Evolutionary conservation across 2,113 vertebrate genomes (phyloP).

Genomic region (Azemiops feae): DNA sequence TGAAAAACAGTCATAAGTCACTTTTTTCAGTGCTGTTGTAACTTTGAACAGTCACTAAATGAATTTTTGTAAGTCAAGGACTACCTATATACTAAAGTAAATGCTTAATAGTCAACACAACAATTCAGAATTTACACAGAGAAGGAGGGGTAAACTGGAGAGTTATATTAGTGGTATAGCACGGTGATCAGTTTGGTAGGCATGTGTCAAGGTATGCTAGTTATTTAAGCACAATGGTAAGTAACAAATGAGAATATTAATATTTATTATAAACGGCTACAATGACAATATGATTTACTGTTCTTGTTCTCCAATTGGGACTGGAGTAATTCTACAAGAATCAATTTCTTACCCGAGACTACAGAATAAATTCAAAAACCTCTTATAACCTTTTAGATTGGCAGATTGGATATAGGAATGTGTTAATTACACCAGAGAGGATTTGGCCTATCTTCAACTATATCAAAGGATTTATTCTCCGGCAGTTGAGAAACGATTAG

Average conservation of each 20-base stretch:
- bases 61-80: too few species aligned
- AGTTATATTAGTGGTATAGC: neutral
- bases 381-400: neutral
- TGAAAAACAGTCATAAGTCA: too few species aligned
- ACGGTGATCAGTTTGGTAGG: neutral
- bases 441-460: neutral
- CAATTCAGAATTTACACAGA: neutral
- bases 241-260: neutral
- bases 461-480: neutral
- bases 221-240: neutral
- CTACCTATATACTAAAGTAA: neutral
- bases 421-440: neutral
- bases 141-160: neutral
- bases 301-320: neutral
- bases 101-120: neutral
- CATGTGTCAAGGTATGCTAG: neutral
- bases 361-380: neutral
- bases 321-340: neutral
- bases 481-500: neutral
- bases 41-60: too few species aligned
- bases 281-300: neutral
- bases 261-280: neutral
- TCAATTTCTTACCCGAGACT: neutral
- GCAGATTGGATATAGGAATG: neutral
- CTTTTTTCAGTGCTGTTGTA: too few species aligned